Percentiles rank a stretch among this genome's conserved stretches.
These are phyloP conservation scores for Pyrgilauda ruficollis DNA, from an alignment of 2,113 vertebrate genomes.

Conservation along the genomic window DNA sequence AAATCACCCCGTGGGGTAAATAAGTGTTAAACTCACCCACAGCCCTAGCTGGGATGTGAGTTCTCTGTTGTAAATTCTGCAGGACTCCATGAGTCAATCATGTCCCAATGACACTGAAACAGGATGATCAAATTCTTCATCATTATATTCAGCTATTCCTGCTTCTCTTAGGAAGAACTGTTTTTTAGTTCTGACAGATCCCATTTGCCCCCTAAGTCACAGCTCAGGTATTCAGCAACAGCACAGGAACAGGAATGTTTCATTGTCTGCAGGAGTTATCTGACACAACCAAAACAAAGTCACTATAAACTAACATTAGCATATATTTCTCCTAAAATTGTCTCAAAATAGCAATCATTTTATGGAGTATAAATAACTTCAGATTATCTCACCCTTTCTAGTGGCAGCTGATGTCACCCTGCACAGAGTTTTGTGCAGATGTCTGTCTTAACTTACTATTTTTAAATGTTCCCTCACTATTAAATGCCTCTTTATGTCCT, in stretches of 20 bases:
- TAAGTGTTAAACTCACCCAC: background rate
- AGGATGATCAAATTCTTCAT: background rate
- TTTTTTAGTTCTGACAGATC: background rate
- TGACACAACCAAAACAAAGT: background rate
- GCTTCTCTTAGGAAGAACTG: background rate
- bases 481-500: background rate
- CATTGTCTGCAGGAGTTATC: background rate
- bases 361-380: background rate
- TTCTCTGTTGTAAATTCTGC: background rate
- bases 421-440: background rate
- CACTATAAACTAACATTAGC: background rate
- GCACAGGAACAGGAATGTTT: background rate
- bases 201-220: background rate
- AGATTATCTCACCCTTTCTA: background rate
- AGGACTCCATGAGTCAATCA: background rate
- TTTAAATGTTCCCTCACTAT: slow-evolving; percentile 10
- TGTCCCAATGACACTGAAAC: background rate
- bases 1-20: background rate
- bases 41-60: background rate
- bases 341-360: slow-evolving; percentile 18
- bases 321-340: background rate
- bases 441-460: slow-evolving; percentile 11
- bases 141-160: background rate
- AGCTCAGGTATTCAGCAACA: background rate
- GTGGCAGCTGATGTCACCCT: slow-evolving; percentile 5